phyloP scores from a whole-genome alignment of 2,797 vertebrate genomes.

The Paramormyrops hopkinsi region DNA sequence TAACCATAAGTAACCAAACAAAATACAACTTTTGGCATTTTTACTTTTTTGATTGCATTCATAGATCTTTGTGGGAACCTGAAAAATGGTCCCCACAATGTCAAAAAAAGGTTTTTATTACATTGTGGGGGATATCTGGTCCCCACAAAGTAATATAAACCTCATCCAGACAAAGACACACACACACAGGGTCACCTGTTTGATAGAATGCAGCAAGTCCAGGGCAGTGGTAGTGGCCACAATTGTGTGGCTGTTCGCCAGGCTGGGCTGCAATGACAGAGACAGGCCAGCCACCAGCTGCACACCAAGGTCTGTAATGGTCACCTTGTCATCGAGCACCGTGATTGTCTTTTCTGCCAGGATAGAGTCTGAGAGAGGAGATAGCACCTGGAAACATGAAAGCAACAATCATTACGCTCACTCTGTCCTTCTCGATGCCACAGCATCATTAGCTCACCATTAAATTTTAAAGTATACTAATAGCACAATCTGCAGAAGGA shows the following conservation, averaged over 20 bases:
- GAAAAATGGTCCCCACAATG: too few relatives aligned
- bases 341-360: constrained; percentile 91
- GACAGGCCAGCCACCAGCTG: constrained; percentile 82
- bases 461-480: neutral
- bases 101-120: too few relatives aligned
- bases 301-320: constrained; percentile 80
- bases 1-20: too few relatives aligned
- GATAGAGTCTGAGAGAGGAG: constrained; percentile 89
- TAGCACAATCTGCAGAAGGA: neutral
- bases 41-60: too few relatives aligned
- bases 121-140: neutral
- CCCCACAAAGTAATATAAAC: neutral
- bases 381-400: constrained; percentile 72
- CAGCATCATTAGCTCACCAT: neutral
- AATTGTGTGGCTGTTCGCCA: constrained; percentile 70
- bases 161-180: neutral
- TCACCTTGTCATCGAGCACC: constrained; percentile 86
- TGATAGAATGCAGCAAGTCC: constrained; percentile 73
- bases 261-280: constrained; percentile 70
- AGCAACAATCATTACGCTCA: neutral
- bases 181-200: constrained; percentile 66
- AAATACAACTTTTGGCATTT: too few relatives aligned
- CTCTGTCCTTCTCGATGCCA: neutral
- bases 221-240: constrained; percentile 71
- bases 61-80: too few relatives aligned